A percentile compares a stretch with the other conserved stretches of the same genome.
Conservation (phyloP, 2,113 vertebrate species). For the Lamprologus ornatipinnis region DNA sequence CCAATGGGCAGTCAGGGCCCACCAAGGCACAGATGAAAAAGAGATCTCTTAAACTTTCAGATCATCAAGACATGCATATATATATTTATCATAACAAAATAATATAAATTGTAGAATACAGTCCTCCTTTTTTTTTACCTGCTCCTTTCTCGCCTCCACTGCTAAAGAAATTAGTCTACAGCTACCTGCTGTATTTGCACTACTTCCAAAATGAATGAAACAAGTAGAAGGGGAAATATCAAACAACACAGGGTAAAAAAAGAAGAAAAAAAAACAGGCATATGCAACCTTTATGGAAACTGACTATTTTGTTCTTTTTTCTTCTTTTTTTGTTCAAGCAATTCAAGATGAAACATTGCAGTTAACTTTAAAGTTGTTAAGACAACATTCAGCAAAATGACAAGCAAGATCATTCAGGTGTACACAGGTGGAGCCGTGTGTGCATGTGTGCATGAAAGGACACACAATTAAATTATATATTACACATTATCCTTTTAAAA, state of each 20-base stretch:
- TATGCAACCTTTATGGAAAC: not conserved
- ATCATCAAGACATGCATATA: fast-evolving
- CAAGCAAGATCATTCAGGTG: fast-evolving
- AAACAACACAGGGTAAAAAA: not conserved
- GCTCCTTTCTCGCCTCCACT: not conserved
- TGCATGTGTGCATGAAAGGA: not conserved
- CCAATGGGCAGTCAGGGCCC: not conserved
- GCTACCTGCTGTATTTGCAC: not conserved
- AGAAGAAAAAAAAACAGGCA: not conserved
- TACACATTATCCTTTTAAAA: not conserved
- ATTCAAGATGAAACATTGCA: not conserved
- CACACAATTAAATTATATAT: not conserved
- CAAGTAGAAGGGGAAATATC: not conserved
- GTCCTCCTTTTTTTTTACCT: not conserved
- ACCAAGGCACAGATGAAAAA: not conserved
- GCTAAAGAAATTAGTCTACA: not conserved
- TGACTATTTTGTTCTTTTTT: not conserved
- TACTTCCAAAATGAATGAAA: not conserved
- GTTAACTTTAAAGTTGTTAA: not conserved
- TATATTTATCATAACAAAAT: not conserved
- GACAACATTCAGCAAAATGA: not conserved
- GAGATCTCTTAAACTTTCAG: not conserved
- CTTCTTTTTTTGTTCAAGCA: not conserved
- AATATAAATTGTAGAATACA: fast-evolving
- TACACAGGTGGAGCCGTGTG: not conserved